These are phyloP conservation scores for Petromus typicus DNA, from an alignment of 2,113 vertebrate genomes.

Conservation along the genomic window DNA sequence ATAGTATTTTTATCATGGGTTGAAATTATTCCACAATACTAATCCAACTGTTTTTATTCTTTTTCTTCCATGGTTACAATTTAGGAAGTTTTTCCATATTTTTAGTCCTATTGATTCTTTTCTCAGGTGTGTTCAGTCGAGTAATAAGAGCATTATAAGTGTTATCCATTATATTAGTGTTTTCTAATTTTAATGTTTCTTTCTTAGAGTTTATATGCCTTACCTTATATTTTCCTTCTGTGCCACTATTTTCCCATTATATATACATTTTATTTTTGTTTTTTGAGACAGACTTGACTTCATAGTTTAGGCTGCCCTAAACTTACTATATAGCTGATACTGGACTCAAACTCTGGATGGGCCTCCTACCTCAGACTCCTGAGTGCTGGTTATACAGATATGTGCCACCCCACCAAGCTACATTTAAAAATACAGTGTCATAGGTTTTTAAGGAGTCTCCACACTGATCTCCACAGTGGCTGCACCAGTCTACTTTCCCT, in stretches of 20 bases:
- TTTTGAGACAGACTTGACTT: too few species aligned
- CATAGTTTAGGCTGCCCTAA: too few species aligned
- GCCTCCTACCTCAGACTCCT: too few species aligned
- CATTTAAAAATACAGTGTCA: too few species aligned
- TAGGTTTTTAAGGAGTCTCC: too few species aligned
- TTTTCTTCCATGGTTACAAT: neutral
- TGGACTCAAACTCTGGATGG: too few species aligned
- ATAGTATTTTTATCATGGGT: neutral
- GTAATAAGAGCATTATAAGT: neutral
- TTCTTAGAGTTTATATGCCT: neutral
- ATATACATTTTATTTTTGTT: too few species aligned
- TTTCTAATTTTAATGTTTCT: neutral
- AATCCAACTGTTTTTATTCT: neutral
- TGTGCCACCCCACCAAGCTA: too few species aligned
- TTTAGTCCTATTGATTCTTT: neutral
- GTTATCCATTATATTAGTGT: neutral
- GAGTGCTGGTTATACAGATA: too few species aligned
- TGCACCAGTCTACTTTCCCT: too few species aligned
- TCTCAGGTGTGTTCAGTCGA: neutral
- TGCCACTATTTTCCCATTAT: neutral
- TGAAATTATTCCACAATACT: neutral
- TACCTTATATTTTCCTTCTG: neutral
- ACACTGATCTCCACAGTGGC: too few species aligned
- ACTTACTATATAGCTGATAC: too few species aligned
- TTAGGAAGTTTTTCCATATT: neutral